Conservation (phyloP, 1,140 invertebrate species). For the Leguminivora glycinivorella region DNA sequence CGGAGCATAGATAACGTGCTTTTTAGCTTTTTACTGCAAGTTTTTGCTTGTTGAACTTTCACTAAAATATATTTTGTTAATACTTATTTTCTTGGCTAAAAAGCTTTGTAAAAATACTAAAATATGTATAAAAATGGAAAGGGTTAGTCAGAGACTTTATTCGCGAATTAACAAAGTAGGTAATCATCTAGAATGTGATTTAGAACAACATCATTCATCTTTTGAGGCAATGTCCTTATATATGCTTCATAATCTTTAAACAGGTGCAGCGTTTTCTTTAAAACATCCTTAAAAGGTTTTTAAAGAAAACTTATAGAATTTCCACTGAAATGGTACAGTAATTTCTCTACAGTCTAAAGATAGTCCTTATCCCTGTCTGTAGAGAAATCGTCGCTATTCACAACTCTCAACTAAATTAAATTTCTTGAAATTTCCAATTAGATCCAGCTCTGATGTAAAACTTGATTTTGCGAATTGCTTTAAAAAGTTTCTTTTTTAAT, state of each 20-base stretch:
- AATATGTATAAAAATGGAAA: too few relatives aligned
- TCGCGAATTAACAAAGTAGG: too few relatives aligned
- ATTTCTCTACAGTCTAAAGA: not conserved
- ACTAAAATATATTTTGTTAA: not conserved
- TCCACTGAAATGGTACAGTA: not conserved
- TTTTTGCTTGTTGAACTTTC: not conserved
- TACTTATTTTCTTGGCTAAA: not conserved
- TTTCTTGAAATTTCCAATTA: not conserved
- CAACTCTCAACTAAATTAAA: not conserved
- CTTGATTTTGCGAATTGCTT: not conserved
- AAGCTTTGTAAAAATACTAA: not conserved
- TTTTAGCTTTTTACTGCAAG: not conserved
- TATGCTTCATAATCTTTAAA: too few relatives aligned
- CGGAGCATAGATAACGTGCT: not conserved
- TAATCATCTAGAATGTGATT: too few relatives aligned
- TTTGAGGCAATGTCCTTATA: too few relatives aligned
- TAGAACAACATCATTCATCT: too few relatives aligned
- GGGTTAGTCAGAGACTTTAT: too few relatives aligned
- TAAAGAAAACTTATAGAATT: not conserved
- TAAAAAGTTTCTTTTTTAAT: not conserved
- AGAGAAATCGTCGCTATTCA: constrained; percentile 1
- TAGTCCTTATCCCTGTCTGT: not conserved
- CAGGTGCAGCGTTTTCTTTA: too few relatives aligned
- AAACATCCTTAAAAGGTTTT: too few relatives aligned
- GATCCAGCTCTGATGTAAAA: not conserved